phyloP scores from a whole-genome alignment of 2,888 invertebrate species.

The Drosophila tripunctata region DNA sequence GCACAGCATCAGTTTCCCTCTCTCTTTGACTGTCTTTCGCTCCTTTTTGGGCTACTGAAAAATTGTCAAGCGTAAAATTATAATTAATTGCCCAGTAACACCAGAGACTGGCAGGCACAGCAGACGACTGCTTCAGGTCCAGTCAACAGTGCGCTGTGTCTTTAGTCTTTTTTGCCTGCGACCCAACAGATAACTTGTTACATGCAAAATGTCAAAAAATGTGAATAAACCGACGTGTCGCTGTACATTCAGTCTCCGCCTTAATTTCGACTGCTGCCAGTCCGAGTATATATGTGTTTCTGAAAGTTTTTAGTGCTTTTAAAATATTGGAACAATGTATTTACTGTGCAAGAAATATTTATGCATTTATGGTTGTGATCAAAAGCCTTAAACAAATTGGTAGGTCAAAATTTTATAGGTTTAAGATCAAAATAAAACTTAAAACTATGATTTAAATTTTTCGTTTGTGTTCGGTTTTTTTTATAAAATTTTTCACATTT shows the following conservation, averaged over 20 bases:
- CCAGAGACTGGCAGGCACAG: slow-evolving; percentile 49
- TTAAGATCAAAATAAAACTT: too few relatives aligned
- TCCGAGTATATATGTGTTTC: background rate
- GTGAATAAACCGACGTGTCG: slow-evolving; percentile 28
- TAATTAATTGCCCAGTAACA: slow-evolving; percentile 70
- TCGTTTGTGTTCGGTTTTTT: too few relatives aligned
- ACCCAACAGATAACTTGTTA: slow-evolving; percentile 38
- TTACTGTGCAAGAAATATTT: background rate
- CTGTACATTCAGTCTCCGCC: slow-evolving; percentile 20
- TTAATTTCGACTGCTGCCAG: slow-evolving; percentile 10
- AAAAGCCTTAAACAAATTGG: too few relatives aligned
- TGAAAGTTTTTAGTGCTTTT: background rate
- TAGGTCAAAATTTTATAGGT: too few relatives aligned
- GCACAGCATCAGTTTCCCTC: slow-evolving; percentile 6
- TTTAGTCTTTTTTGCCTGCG: slow-evolving; percentile 5
- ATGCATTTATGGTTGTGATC: too few relatives aligned
- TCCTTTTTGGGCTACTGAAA: slow-evolving; percentile 58
- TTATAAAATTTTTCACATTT: too few relatives aligned
- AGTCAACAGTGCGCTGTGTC: background rate
- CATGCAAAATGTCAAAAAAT: slow-evolving; percentile 48
- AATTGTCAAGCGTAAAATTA: slow-evolving; percentile 75
- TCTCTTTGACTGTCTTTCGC: background rate
- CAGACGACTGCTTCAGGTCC: slow-evolving; percentile 12
- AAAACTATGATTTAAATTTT: too few relatives aligned
- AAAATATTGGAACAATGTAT: slow-evolving; percentile 15